phyloP scores from a whole-genome alignment of 1,140 invertebrate genomes.

The Nautilus pompilius region DNA sequence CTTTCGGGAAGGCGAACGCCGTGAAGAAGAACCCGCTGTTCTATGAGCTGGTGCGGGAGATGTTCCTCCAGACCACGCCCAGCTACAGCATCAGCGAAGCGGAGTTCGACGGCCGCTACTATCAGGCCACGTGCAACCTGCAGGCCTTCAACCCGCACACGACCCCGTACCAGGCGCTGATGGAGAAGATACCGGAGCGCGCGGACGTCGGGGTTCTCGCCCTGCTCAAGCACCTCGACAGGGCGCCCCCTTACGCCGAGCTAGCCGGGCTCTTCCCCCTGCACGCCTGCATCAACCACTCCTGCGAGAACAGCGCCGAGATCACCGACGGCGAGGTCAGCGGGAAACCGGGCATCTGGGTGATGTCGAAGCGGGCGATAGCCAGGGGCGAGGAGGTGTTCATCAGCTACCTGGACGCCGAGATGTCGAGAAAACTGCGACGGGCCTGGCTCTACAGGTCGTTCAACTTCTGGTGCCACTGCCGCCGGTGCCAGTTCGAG shows the following conservation, averaged over 20 bases:
- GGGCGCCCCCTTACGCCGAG: constrained; percentile 24
- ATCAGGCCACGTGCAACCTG: constrained; percentile 45
- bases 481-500: constrained; percentile 41
- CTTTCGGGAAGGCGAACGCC: constrained; percentile 30
- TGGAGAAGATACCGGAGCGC: constrained; percentile 25
- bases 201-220: constrained; percentile 13
- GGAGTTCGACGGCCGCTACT: constrained; percentile 45
- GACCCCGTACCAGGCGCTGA: constrained; percentile 38
- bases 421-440: constrained; percentile 32
- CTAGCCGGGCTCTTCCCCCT: constrained; percentile 46
- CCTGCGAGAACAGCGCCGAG: constrained; percentile 46
- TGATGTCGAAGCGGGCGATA: constrained; percentile 34
- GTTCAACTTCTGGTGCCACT: constrained; percentile 50
- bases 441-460: constrained; percentile 48
- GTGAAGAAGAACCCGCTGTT: constrained; percentile 33
- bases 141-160: constrained; percentile 38
- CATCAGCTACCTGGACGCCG: constrained; percentile 45
- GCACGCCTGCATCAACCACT: constrained; percentile 47
- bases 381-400: constrained; percentile 39
- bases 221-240: constrained; percentile 29
- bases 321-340: constrained; percentile 33
- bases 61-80: constrained; percentile 32
- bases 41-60: constrained; percentile 26
- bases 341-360: constrained; percentile 33
- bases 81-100: constrained; percentile 32